Evolutionary conservation across 1,140 invertebrate genomes (phyloP), one percentile per base, ranked within the genome.

Genomic region (Delia radicum): DNA sequence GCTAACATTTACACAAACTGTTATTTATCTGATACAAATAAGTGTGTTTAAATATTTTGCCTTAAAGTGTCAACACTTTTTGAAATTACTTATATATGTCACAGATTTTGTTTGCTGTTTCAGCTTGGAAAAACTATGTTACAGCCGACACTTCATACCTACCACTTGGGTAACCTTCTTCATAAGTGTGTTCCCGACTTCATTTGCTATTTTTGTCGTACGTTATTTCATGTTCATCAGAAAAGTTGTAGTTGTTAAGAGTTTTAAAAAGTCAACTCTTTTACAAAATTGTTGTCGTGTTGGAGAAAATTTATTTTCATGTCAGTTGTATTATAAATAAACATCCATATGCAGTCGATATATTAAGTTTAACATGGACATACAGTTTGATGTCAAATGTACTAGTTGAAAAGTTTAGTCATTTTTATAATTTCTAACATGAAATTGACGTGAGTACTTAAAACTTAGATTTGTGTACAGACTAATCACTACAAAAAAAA

Each of bases 231-330:
- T 69, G 65, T 69, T 69, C 65, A 69, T 69, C 65, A 69, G 37
- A 6, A 55, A 55, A 55, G 65, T 21, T 55, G 65, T 33, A n/a
- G 65, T 33, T 21, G n/a, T 69, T 69, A 24, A 69, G 29, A 69
- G 63, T 67, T 67, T 13, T 67, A 18, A 67, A 67, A 67, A 67
- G 65, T 69, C 65, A 69, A 69, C 13, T 24, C 29, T 69, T 69
- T 33, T 21, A 69, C 65, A 69, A 69, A 69, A 24, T 33, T 69
- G 65, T 69, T 69, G 65, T 69, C 65, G 65, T 69, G 65, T 37
- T 33, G 27, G 18, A 33, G 65, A 69, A 69, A 69, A 69, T 69
- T 69, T 69, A 69, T 69, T 69, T 69, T 69, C 65, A 69, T 69
- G 65, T 69, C 29, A 69, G 65, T 69, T 33, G 18, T 33, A 69